Evolutionary conservation across 1,140 invertebrate species (phyloP).

Genomic region (Caerostris extrusa): DNA sequence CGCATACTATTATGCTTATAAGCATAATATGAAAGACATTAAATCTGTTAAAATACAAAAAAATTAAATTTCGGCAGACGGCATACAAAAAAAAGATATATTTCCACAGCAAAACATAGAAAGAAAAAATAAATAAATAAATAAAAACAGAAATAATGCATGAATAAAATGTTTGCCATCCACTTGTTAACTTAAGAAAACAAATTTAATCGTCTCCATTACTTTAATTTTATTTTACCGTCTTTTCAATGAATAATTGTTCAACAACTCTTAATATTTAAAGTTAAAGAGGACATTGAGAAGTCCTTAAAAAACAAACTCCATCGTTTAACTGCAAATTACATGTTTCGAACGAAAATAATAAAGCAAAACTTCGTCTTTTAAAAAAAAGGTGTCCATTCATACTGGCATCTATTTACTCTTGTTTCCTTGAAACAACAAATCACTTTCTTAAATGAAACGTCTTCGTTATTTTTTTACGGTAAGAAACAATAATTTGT

Average conservation of each 20-base stretch:
- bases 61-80: too few relatives aligned
- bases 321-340: conserved; percentile 8
- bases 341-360: not conserved
- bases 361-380: not conserved
- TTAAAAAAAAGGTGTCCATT: not conserved
- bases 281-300: not conserved
- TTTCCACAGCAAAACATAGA: too few relatives aligned
- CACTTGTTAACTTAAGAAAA: not conserved
- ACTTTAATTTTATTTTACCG: not conserved
- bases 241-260: not conserved
- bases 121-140: not conserved
- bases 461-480: not conserved
- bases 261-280: not conserved
- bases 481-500: not conserved
- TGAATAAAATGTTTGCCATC: not conserved
- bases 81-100: too few relatives aligned
- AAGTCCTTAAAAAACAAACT: not conserved
- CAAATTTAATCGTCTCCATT: not conserved
- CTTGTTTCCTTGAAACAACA: not conserved
- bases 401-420: conserved; percentile 1
- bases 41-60: too few relatives aligned
- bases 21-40: too few relatives aligned
- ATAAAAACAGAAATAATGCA: not conserved
- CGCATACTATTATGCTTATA: too few relatives aligned
- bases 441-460: not conserved